phyloP scores from a whole-genome alignment of 1,140 invertebrate genomes.

The Pygmarrhopalites habei region DNA sequence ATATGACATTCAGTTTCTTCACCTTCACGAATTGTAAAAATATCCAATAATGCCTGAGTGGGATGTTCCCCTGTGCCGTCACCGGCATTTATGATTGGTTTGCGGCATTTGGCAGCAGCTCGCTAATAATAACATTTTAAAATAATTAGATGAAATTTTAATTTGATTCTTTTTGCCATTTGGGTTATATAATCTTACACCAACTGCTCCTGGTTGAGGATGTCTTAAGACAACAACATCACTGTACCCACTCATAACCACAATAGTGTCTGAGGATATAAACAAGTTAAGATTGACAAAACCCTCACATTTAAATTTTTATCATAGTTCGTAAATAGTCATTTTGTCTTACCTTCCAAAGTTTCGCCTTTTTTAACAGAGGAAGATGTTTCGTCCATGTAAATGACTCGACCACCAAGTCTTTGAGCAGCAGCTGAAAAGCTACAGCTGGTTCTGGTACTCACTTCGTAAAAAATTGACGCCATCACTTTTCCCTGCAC shows the following conservation, averaged over 20 bases:
- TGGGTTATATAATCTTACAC: too few relatives aligned
- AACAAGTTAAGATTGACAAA: too few relatives aligned
- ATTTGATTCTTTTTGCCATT: too few relatives aligned
- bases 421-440: conserved; percentile 94
- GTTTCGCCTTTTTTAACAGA: conserved; percentile 96
- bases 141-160: conserved; percentile 15
- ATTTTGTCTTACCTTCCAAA: conserved; percentile 66
- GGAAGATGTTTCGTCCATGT: conserved; percentile 79
- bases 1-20: too few relatives aligned
- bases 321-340: too few relatives aligned
- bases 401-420: conserved; percentile 82
- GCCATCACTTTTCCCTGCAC: conserved; percentile 84
- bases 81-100: conserved; percentile 93
- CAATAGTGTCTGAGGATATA: conserved; percentile 70
- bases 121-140: conserved; percentile 50
- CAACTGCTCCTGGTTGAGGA: conserved; percentile 83
- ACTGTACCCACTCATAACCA: conserved; percentile 75
- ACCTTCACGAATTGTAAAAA: conserved; percentile 97
- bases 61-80: conserved; percentile 97
- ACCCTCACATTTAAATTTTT: too few relatives aligned
- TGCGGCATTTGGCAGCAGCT: conserved; percentile 70
- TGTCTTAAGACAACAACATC: conserved; percentile 92
- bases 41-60: conserved; percentile 92
- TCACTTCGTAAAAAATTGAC: conserved; percentile 94
- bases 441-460: conserved; percentile 90